phyloP scores from a whole-genome alignment of 1,140 invertebrate species.

The Heliconius himera region DNA sequence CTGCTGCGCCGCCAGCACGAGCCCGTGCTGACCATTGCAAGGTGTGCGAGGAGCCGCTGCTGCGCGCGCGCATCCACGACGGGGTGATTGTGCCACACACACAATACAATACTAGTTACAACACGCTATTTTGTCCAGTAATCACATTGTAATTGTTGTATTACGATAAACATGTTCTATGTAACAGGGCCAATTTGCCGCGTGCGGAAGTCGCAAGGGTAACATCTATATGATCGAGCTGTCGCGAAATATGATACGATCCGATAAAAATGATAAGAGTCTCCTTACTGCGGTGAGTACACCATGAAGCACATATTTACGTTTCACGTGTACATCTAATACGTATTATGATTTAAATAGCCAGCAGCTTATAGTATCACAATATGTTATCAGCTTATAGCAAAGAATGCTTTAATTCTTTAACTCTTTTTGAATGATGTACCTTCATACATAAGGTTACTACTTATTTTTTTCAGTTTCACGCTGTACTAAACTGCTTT shows the following conservation, averaged over 20 bases:
- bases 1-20: slow-evolving; percentile 93
- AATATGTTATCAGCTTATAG: no score
- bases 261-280: slow-evolving; percentile 92
- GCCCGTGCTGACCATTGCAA: slow-evolving; percentile 92
- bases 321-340: no score
- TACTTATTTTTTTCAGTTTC: no score
- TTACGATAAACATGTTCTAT: background rate
- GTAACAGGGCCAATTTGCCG: slow-evolving; percentile 87
- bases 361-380: no score
- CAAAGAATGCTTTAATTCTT: no score
- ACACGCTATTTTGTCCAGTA: background rate
- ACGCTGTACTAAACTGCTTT: no score
- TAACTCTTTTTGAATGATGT: no score
- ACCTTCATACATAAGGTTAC: no score
- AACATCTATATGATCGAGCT: slow-evolving; percentile 92
- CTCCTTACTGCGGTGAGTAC: slow-evolving; percentile 89
- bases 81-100: slow-evolving; percentile 42
- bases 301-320: background rate
- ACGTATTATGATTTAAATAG: no score
- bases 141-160: background rate
- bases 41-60: slow-evolving; percentile 85
- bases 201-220: slow-evolving; percentile 90
- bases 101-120: background rate
- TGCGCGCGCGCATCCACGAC: slow-evolving; percentile 63
- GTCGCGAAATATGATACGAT: slow-evolving; percentile 89